These are phyloP conservation scores for Diphyllodes magnificus DNA, from an alignment of 2,113 vertebrate species.

Conservation along the genomic window DNA sequence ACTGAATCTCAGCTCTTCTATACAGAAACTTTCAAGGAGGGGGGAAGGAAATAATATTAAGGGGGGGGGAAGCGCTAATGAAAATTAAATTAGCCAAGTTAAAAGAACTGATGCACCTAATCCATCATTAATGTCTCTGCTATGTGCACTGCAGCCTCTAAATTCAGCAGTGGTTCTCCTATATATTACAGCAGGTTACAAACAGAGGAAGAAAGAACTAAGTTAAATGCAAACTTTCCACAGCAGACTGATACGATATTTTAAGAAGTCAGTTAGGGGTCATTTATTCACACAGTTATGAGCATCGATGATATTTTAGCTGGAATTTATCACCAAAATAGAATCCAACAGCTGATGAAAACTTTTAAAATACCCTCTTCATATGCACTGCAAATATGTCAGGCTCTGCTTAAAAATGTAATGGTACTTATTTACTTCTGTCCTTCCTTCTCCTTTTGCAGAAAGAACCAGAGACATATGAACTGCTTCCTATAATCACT, in stretches of 20 bases:
- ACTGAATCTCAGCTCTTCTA: not conserved
- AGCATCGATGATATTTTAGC: slow-evolving; percentile 58
- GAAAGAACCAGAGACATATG: not conserved
- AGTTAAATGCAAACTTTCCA: slow-evolving; percentile 19
- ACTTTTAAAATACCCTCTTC: slow-evolving; percentile 50
- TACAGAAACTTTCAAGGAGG: not conserved
- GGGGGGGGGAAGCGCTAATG: not conserved
- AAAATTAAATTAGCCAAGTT: not conserved
- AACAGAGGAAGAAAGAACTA: not conserved
- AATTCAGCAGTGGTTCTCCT: not conserved
- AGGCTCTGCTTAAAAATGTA: slow-evolving; percentile 22
- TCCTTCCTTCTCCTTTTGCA: not conserved
- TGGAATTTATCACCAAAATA: slow-evolving; percentile 60
- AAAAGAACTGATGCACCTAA: not conserved
- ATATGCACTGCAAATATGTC: slow-evolving; percentile 20
- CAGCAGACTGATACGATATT: not conserved
- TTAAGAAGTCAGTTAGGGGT: slow-evolving; percentile 48
- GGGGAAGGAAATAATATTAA: not conserved
- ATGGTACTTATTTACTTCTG: not conserved
- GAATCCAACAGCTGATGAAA: slow-evolving; percentile 64
- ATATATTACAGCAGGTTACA: not conserved
- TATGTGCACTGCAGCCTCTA: not conserved
- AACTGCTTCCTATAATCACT: not conserved
- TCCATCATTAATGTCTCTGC: not conserved
- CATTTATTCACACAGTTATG: slow-evolving; percentile 48